phyloP scores from a whole-genome alignment of 1,140 invertebrate genomes.

The Aphidius ervi region DNA sequence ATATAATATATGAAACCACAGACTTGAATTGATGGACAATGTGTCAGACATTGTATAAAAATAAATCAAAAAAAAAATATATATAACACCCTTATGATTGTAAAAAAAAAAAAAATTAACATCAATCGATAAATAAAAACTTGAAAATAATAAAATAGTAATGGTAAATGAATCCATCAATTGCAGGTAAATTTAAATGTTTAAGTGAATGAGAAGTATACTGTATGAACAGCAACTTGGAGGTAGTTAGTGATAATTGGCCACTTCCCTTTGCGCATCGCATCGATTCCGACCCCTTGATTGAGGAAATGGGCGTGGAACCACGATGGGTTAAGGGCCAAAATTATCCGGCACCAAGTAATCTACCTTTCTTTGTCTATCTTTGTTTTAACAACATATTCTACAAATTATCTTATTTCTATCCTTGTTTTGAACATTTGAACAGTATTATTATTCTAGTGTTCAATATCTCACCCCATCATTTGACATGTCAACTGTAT shows the following conservation, averaged over 20 bases:
- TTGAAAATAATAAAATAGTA: background rate
- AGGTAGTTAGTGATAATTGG: slow-evolving; percentile 33
- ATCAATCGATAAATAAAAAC: background rate
- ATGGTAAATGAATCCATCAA: background rate
- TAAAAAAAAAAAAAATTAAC: background rate
- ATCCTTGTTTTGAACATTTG: no score
- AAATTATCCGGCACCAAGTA: slow-evolving; percentile 36
- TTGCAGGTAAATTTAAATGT: slow-evolving; percentile 1
- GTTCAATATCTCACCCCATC: no score
- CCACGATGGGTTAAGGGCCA: slow-evolving; percentile 32
- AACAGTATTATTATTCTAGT: no score
- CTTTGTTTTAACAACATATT: background rate
- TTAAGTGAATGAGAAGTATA: slow-evolving; percentile 10
- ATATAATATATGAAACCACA: slow-evolving; percentile 24
- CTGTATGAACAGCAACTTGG: slow-evolving; percentile 16
- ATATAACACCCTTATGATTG: slow-evolving; percentile 1
- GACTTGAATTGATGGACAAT: slow-evolving; percentile 27
- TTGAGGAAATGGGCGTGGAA: slow-evolving; percentile 31
- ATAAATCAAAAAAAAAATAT: slow-evolving; percentile 29
- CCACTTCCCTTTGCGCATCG: slow-evolving; percentile 30
- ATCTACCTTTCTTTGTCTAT: slow-evolving; percentile 10
- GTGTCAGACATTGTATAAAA: slow-evolving; percentile 20
- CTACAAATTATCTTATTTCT: no score
- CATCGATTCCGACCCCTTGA: slow-evolving; percentile 30
- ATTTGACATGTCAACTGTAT: no score